Percentiles rank a stretch among this genome's conserved stretches.
Evolutionary conservation across 1,140 invertebrate genomes (phyloP).

Genomic region (Epicauta chinensis): DNA sequence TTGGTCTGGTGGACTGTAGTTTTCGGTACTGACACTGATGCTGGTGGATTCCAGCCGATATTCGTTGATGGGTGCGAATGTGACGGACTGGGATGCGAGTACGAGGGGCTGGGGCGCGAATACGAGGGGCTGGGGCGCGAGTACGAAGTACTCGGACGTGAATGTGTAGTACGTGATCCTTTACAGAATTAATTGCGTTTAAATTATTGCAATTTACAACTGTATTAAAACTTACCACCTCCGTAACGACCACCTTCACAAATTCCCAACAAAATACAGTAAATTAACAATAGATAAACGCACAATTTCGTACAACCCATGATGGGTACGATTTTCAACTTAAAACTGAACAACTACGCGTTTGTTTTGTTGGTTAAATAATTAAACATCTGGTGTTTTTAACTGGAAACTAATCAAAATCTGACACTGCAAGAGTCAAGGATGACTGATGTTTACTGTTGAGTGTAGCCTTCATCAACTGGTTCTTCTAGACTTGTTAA

Average conservation of each 20-base stretch:
- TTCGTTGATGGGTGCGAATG: constrained; percentile 2
- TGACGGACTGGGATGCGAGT: not conserved
- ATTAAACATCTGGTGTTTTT: no score
- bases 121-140: not conserved
- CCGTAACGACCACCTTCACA: constrained; percentile 4
- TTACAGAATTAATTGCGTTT: no score
- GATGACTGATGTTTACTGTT: no score
- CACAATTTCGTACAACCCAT: constrained; percentile 1
- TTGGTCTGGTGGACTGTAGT: not conserved
- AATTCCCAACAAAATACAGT: not conserved
- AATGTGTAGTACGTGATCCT: not conserved
- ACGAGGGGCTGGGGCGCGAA: not conserved
- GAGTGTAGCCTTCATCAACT: no score
- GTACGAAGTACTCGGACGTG: not conserved
- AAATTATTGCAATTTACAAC: no score
- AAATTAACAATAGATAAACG: not conserved
- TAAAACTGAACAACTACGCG: no score
- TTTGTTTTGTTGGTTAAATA: no score
- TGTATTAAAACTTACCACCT: not conserved
- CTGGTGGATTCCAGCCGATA: not conserved
- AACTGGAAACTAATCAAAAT: no score
- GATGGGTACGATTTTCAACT: not conserved
- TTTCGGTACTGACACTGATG: not conserved
- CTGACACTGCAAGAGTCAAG: no score
- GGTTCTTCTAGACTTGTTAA: no score